These are phyloP conservation scores for Conger conger DNA, from an alignment of 2,113 vertebrate genomes.

Conservation along the genomic window DNA sequence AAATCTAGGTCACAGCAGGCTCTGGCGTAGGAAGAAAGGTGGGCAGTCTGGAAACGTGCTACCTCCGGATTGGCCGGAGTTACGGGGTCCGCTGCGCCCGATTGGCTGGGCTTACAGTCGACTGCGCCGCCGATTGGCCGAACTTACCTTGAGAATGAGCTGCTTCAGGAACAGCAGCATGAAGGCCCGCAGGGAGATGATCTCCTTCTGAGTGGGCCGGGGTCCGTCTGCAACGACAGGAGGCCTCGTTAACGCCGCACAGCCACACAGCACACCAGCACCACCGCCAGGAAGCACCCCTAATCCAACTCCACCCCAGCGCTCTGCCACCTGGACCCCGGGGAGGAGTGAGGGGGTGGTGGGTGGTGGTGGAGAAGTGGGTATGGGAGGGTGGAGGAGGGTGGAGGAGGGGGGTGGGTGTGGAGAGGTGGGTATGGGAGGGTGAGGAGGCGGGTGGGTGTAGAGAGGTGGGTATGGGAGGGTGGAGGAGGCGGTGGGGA, in stretches of 20 bases:
- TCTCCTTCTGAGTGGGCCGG: slow-evolving; percentile 91
- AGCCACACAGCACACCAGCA: slow-evolving; percentile 14
- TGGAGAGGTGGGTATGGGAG: neutral
- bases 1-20: neutral
- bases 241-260: neutral
- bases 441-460: neutral
- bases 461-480: too few species aligned
- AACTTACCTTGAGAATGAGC: slow-evolving; percentile 91
- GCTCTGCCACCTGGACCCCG: neutral
- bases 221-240: slow-evolving; percentile 82
- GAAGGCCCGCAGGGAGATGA: slow-evolving; percentile 89
- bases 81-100: neutral
- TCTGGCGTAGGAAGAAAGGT: slow-evolving; percentile 26
- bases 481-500: neutral
- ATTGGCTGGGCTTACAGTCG: too few species aligned
- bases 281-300: neutral
- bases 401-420: too few species aligned
- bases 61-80: too few species aligned
- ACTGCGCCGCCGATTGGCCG: neutral
- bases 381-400: neutral
- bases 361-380: too few species aligned
- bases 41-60: slow-evolving; percentile 22
- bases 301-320: neutral
- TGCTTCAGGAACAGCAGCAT: slow-evolving; percentile 98
- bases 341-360: neutral